Conservation (phyloP, 2,888 invertebrate genomes). For the Malachius bipustulatus region DNA sequence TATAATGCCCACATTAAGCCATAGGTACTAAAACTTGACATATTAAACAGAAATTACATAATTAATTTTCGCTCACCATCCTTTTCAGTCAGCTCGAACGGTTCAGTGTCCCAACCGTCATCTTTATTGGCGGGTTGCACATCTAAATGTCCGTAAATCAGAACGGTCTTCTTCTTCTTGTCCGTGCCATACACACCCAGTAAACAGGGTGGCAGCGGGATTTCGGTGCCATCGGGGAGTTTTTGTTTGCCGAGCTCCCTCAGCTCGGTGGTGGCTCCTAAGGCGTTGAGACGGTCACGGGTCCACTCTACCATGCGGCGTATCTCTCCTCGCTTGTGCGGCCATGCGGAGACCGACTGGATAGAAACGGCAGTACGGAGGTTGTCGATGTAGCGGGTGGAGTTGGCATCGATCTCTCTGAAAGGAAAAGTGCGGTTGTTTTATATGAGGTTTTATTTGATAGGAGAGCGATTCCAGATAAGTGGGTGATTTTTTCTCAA, state of each 20-base stretch:
- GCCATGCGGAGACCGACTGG: slow-evolving; percentile 89
- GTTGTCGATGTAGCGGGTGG: slow-evolving; percentile 60
- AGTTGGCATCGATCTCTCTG: slow-evolving; percentile 71
- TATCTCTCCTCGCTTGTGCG: slow-evolving; percentile 68
- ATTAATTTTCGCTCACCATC: no score
- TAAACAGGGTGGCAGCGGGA: slow-evolving; percentile 78
- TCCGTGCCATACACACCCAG: slow-evolving; percentile 72
- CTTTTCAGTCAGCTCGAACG: slow-evolving; percentile 78
- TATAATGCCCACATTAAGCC: no score
- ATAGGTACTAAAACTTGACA: no score
- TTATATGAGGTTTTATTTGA: no score
- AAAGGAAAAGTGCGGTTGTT: no score
- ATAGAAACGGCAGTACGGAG: slow-evolving; percentile 83
- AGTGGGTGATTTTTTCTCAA: no score
- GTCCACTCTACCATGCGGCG: slow-evolving; percentile 80
- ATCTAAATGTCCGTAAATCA: slow-evolving; percentile 95
- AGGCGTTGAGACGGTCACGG: slow-evolving; percentile 46
- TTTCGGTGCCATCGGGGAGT: slow-evolving; percentile 54
- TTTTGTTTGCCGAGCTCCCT: slow-evolving; percentile 57
- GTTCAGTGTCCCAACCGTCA: slow-evolving; percentile 94
- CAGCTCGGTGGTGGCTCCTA: slow-evolving; percentile 23
- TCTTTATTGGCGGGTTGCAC: slow-evolving; percentile 89
- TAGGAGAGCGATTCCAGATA: no score
- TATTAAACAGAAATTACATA: no score
- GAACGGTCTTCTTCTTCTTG: slow-evolving; percentile 78